phyloP scores from a whole-genome alignment of 2,113 vertebrate species.

The Hippoglossus stenolepis region DNA sequence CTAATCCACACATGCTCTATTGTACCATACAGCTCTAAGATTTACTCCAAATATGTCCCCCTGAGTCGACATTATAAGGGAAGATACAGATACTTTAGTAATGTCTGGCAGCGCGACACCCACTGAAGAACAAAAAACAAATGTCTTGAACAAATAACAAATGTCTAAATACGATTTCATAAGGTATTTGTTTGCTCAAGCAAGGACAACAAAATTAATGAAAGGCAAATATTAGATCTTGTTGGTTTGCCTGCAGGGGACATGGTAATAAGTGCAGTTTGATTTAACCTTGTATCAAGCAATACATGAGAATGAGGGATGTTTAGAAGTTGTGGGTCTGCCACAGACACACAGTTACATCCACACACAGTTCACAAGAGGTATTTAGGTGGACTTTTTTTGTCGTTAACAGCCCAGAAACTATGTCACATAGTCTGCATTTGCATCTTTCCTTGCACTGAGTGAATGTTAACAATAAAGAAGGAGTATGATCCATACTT shows the following conservation, averaged over 20 bases:
- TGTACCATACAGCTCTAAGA: conserved; percentile 64
- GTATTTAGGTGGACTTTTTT: neutral
- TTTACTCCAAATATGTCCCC: conserved; percentile 65
- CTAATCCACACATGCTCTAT: conserved; percentile 75
- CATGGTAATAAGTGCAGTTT: conserved; percentile 27
- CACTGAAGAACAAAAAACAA: conserved; percentile 45
- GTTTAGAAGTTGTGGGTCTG: conserved; percentile 22
- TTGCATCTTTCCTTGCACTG: neutral
- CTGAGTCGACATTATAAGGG: conserved; percentile 41
- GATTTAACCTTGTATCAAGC: conserved; percentile 40
- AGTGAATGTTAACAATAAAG: neutral
- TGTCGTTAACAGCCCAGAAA: conserved; percentile 1
- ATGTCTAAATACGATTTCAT: conserved; percentile 53
- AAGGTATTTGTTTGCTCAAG: conserved; percentile 58
- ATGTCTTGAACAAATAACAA: conserved; percentile 50
- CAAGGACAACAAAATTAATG: conserved; percentile 37
- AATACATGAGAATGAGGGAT: conserved; percentile 5
- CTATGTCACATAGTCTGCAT: neutral
- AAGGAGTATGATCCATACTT: neutral
- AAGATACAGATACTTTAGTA: conserved; percentile 57
- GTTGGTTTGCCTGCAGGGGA: conserved; percentile 3
- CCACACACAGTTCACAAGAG: neutral
- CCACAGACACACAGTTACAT: neutral
- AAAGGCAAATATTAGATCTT: conserved; percentile 44
- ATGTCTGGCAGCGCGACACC: conserved; percentile 36